Evolutionary conservation across 2,797 vertebrate genomes (phyloP).

Genomic region (Pipistrellus kuhlii): DNA sequence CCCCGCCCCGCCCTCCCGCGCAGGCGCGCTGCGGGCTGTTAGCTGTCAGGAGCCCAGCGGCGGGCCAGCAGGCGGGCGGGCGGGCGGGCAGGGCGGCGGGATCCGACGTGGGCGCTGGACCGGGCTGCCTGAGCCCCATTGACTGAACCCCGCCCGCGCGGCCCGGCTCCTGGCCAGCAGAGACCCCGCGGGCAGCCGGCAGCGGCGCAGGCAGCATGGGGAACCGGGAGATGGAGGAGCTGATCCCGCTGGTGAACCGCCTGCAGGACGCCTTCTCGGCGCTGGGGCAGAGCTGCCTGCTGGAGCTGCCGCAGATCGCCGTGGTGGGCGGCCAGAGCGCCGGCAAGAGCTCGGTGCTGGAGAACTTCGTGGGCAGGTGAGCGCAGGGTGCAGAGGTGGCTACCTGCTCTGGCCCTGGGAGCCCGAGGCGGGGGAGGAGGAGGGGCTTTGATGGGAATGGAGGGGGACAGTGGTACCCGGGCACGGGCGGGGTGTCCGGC

Average conservation of each 20-base stretch:
- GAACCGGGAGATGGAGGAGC: slow-evolving; percentile 94
- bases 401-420: not conserved
- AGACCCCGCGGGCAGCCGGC: not conserved
- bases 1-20: slow-evolving; percentile 62
- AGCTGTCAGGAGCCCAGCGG: slow-evolving; percentile 83
- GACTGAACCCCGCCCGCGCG: not conserved
- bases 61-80: slow-evolving; percentile 62
- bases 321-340: slow-evolving; percentile 98
- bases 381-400: not conserved
- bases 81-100: slow-evolving; percentile 87
- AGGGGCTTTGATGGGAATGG: not conserved
- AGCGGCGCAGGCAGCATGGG: slow-evolving; percentile 59
- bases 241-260: slow-evolving; percentile 96
- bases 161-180: not conserved
- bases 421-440: not conserved
- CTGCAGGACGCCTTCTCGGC: slow-evolving; percentile 96
- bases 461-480: not conserved
- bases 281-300: slow-evolving; percentile 94
- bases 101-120: slow-evolving; percentile 88
- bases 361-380: slow-evolving; percentile 98
- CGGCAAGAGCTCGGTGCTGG: slow-evolving; percentile 97
- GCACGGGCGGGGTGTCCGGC: slow-evolving; percentile 56
- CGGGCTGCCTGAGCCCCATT: not conserved
- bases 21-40: slow-evolving; percentile 79
- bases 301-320: slow-evolving; percentile 96